These are phyloP conservation scores for Dasyprocta punctata DNA, from an alignment of 2,113 vertebrate genomes.

Conservation along the genomic window DNA sequence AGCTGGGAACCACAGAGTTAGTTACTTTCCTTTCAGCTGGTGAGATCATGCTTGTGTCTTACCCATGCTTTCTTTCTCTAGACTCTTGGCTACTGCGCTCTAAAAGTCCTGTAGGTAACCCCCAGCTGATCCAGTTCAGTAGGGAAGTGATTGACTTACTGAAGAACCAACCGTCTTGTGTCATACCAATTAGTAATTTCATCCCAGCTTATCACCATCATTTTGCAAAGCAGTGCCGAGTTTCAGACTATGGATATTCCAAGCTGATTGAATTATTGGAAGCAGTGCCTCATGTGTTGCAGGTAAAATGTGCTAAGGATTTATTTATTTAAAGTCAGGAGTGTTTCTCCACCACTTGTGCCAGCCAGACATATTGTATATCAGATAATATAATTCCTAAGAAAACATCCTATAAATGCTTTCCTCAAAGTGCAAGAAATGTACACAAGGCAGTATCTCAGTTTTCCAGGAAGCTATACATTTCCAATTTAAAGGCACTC, in stretches of 20 bases:
- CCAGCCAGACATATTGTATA: neutral
- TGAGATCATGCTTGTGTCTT: neutral
- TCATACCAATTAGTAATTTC: constrained; percentile 95
- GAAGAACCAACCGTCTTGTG: constrained; percentile 92
- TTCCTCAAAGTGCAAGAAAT: neutral
- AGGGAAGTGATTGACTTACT: constrained; percentile 97
- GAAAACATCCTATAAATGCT: neutral
- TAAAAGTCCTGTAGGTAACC: constrained; percentile 97
- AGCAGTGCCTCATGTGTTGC: constrained; percentile 97
- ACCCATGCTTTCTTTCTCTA: constrained; percentile 67
- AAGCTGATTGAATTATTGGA: constrained; percentile 96
- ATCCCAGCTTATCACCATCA: constrained; percentile 98
- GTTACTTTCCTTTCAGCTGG: neutral
- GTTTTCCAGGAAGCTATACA: neutral
- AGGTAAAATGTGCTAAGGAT: constrained; percentile 85
- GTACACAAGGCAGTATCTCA: neutral
- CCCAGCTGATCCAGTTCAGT: constrained; percentile 98
- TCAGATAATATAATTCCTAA: neutral
- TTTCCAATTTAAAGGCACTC: neutral
- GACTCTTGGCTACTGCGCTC: constrained; percentile 96
- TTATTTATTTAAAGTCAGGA: neutral
- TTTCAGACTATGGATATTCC: constrained; percentile 97
- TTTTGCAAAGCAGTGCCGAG: constrained; percentile 97
- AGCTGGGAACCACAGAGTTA: neutral
- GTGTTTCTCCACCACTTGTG: neutral